These are phyloP conservation scores for Chaetura pelagica DNA, from an alignment of 2,113 vertebrate genomes.

Conservation along the genomic window DNA sequence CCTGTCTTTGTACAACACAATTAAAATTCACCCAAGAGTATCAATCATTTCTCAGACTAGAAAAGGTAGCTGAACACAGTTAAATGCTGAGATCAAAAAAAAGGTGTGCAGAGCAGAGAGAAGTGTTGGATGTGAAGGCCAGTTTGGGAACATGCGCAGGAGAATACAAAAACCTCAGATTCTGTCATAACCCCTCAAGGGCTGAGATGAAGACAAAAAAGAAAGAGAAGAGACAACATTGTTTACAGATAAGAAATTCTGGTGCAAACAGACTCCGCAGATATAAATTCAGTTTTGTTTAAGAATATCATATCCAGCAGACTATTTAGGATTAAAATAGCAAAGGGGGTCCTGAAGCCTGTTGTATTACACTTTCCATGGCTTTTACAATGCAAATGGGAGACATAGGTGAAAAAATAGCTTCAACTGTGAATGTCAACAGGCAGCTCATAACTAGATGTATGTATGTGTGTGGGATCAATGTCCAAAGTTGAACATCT, in stretches of 20 bases:
- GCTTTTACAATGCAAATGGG: not conserved
- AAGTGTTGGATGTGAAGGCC: not conserved
- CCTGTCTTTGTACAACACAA: not conserved
- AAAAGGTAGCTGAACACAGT: conserved; percentile 1
- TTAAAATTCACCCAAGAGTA: conserved; percentile 28
- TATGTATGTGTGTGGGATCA: not conserved
- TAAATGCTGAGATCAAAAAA: not conserved
- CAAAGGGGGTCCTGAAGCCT: not conserved
- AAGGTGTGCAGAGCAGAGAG: not conserved
- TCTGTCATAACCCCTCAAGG: not conserved
- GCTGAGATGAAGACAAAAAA: not conserved
- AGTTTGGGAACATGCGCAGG: not conserved
- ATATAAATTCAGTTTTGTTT: not conserved
- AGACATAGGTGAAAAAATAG: not conserved
- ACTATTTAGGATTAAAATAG: not conserved
- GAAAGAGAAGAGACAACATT: not conserved
- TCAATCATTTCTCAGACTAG: conserved; percentile 7
- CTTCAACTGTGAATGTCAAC: not conserved
- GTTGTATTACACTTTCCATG: not conserved
- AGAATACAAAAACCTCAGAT: not conserved
- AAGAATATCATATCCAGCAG: not conserved
- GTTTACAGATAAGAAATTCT: not conserved
- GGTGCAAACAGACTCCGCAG: not conserved
- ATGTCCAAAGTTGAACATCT: not conserved
- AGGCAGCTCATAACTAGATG: not conserved